Conservation (phyloP, 2,797 vertebrate species). For the Crax fasciolata region DNA sequence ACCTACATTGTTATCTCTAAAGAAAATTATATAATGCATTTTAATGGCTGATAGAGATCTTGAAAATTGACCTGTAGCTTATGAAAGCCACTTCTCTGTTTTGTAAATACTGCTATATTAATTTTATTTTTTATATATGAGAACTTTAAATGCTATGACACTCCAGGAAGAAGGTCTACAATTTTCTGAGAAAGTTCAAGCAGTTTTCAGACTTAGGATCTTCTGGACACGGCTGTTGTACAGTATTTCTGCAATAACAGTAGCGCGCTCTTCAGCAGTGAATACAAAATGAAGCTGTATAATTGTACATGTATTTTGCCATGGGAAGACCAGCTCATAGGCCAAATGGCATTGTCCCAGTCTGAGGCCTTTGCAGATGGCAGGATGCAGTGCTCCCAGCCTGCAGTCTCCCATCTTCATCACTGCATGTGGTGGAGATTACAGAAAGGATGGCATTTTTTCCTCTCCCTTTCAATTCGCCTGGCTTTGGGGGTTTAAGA, state of each 20-base stretch:
- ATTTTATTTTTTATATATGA: background rate
- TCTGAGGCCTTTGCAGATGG: background rate
- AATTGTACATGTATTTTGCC: background rate
- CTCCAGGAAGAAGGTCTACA: background rate
- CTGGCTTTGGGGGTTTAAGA: constrained; percentile 60
- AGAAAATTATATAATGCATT: background rate
- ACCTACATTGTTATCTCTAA: background rate
- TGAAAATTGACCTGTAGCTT: background rate
- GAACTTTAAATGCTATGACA: constrained; percentile 20
- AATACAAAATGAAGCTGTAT: background rate
- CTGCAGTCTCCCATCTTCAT: background rate
- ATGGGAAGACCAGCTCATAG: background rate
- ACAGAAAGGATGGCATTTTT: constrained; percentile 29
- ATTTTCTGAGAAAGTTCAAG: constrained; percentile 10
- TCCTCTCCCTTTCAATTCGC: constrained; percentile 8
- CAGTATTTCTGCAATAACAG: background rate
- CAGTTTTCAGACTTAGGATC: constrained; percentile 33
- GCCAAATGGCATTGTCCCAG: background rate
- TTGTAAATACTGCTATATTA: background rate
- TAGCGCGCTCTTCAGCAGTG: background rate
- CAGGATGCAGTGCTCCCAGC: background rate
- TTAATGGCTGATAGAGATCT: background rate
- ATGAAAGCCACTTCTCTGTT: background rate
- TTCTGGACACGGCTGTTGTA: background rate
- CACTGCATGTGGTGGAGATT: fast-evolving